A percentile compares a stretch with the other conserved stretches of the same genome.
These are phyloP conservation scores for Plutella xylostella DNA, from an alignment of 2,888 invertebrate genomes.

Conservation along the genomic window DNA sequence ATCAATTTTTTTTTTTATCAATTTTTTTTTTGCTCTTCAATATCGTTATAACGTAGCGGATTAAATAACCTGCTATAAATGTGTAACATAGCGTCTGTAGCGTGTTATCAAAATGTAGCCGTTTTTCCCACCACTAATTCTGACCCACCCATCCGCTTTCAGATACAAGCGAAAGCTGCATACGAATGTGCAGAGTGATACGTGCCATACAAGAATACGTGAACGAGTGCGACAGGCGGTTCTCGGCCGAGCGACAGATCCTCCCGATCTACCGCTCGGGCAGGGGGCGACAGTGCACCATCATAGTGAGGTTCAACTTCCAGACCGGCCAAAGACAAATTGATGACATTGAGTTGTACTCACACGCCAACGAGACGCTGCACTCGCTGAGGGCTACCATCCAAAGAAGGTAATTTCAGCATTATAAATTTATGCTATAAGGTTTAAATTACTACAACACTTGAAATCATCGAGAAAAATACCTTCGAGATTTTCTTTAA, in stretches of 20 bases:
- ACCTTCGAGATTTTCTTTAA: no score
- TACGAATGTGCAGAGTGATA: conserved; percentile 90
- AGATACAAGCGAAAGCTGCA: conserved; percentile 56
- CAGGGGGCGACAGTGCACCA: conserved; percentile 88
- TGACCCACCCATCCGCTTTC: conserved; percentile 6
- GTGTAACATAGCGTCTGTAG: no score
- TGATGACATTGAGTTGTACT: conserved; percentile 92
- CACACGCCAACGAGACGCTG: conserved; percentile 95
- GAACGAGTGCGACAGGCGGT: conserved; percentile 92
- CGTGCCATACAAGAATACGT: conserved; percentile 96
- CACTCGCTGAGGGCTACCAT: conserved; percentile 85
- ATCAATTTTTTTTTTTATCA: no score
- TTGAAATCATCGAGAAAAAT: no score
- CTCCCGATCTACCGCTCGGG: conserved; percentile 91
- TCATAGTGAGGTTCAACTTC: conserved; percentile 83
- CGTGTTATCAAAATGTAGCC: no score
- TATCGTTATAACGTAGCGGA: no score
- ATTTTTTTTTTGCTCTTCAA: no score
- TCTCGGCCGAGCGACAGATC: conserved; percentile 88
- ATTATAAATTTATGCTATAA: no score
- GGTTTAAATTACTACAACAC: no score
- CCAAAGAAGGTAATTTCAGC: conserved; percentile 65
- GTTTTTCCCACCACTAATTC: neutral
- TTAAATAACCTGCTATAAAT: no score
- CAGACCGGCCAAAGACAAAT: conserved; percentile 88